Conservation (phyloP, 2,888 invertebrate species). For the Amorpha juglandis region DNA sequence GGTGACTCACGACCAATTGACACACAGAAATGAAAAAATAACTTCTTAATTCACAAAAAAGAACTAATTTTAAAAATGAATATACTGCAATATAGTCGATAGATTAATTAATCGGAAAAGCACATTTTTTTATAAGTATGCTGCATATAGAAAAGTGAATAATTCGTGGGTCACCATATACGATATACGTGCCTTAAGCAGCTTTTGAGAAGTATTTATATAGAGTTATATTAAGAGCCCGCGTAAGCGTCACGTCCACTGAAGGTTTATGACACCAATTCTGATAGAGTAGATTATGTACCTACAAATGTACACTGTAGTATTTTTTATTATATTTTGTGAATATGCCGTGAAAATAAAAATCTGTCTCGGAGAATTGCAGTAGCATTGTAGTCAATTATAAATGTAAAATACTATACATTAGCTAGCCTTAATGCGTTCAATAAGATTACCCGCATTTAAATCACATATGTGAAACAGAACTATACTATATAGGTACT, state of each 20-base stretch:
- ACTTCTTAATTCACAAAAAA: background rate
- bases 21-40: background rate
- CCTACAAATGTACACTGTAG: constrained; percentile 41
- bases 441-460: too few species aligned
- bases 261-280: constrained; percentile 81
- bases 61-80: background rate
- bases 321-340: constrained; percentile 32
- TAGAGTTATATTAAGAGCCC: constrained; percentile 56
- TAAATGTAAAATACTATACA: too few species aligned
- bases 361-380: background rate
- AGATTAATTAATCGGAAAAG: background rate
- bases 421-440: too few species aligned
- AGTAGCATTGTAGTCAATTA: too few species aligned
- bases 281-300: constrained; percentile 55
- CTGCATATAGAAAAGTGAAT: background rate
- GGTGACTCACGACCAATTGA: background rate
- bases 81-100: constrained; percentile 5
- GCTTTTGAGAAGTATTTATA: constrained; percentile 31
- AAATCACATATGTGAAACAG: too few species aligned
- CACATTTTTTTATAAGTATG: background rate
- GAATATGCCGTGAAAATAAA: background rate
- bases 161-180: constrained; percentile 20
- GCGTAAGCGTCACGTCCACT: constrained; percentile 78
- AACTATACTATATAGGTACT: background rate
- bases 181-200: constrained; percentile 26